These are phyloP conservation scores for Erinaceus europaeus DNA, from an alignment of 2,113 vertebrate species.

Conservation along the genomic window DNA sequence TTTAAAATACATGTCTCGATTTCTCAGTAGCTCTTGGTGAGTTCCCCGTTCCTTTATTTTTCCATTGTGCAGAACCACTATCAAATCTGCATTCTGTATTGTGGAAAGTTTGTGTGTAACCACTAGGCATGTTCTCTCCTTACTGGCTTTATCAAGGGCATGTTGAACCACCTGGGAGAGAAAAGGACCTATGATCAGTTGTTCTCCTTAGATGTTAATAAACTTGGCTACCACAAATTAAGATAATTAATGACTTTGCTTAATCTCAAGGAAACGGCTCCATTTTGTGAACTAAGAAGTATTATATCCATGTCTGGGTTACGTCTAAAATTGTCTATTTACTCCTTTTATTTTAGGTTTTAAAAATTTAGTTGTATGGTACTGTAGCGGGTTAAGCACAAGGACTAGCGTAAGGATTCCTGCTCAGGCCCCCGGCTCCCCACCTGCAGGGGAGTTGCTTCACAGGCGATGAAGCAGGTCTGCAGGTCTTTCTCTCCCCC, in stretches of 20 bases:
- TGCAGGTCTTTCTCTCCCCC: too few species aligned
- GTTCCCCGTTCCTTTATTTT: slow-evolving; percentile 67
- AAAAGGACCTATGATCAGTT: slow-evolving; percentile 1
- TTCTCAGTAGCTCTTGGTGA: slow-evolving; percentile 76
- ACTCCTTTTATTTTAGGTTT: too few species aligned
- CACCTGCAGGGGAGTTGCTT: too few species aligned
- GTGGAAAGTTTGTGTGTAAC: slow-evolving; percentile 63
- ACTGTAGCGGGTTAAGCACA: too few species aligned
- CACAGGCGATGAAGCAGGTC: too few species aligned
- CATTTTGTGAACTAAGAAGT: slow-evolving; percentile 12
- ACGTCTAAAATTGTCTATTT: neutral
- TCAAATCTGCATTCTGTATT: slow-evolving; percentile 62
- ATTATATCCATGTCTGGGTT: neutral
- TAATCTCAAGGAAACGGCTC: neutral
- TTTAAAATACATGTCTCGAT: slow-evolving; percentile 79
- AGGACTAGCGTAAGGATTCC: too few species aligned
- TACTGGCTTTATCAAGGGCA: slow-evolving; percentile 35
- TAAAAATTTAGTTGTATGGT: too few species aligned
- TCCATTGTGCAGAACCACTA: slow-evolving; percentile 67
- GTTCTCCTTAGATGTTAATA: neutral
- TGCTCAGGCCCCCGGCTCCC: too few species aligned
- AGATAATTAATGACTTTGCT: neutral
- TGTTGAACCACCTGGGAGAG: slow-evolving; percentile 62
- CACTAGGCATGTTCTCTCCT: slow-evolving; percentile 37
- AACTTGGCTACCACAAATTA: neutral